A percentile compares a stretch with the other conserved stretches of the same genome.
Conservation (phyloP, 1,140 invertebrate species). For the Drosophila saltans region DNA sequence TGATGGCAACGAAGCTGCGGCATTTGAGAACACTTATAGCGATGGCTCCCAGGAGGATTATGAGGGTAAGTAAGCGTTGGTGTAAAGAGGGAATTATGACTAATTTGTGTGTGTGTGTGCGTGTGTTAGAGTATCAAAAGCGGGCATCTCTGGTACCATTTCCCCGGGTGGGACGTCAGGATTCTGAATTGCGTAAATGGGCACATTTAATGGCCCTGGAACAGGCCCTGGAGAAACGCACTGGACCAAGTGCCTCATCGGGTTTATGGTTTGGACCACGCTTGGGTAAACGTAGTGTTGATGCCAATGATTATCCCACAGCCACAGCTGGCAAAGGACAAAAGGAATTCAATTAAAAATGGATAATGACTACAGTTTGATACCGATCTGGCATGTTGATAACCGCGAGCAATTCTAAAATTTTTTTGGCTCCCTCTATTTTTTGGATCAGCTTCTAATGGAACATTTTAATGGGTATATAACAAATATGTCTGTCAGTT, state of each 20-base stretch:
- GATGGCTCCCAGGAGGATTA: conserved; percentile 74
- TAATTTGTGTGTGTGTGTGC: conserved; percentile 16
- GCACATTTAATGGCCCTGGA: conserved; percentile 75
- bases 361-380: background rate
- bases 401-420: conserved; percentile 9
- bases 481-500: conserved; percentile 45
- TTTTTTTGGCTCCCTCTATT: conserved; percentile 13
- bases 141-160: conserved; percentile 84
- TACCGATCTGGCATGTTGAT: conserved; percentile 8
- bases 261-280: conserved; percentile 86
- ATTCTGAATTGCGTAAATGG: conserved; percentile 76
- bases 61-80: conserved; percentile 56
- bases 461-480: conserved; percentile 56
- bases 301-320: conserved; percentile 45
- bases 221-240: conserved; percentile 75
- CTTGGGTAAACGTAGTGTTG: conserved; percentile 83
- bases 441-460: conserved; percentile 50
- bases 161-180: conserved; percentile 84
- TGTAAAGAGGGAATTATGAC: conserved; percentile 12
- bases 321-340: conserved; percentile 47
- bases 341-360: conserved; percentile 66
- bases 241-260: conserved; percentile 76
- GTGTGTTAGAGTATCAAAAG: conserved; percentile 67
- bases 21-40: conserved; percentile 60
- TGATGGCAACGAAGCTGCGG: conserved; percentile 57